Base-by-base conservation (phyloP, 2,888 invertebrate genomes). In the Tetropium fuscum region DNA sequence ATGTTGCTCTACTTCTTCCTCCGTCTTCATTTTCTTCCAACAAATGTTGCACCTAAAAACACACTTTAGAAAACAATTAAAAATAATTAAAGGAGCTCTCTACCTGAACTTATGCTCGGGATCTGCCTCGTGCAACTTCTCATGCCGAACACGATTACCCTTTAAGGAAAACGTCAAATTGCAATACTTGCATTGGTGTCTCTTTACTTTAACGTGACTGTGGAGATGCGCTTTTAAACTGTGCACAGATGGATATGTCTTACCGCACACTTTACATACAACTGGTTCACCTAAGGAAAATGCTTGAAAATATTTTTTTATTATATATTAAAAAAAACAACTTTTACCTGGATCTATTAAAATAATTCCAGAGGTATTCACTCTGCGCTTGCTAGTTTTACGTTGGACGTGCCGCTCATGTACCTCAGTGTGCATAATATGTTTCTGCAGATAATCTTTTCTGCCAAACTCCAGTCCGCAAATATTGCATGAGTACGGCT, bases 21-120 rank as follows among this genome's bases (percentile, higher is more conserved):
- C 38, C 2, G 8, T 22, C 0, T 22, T 16, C 20, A 36, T 11
- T 2, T 10, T 15, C 10, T 25, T 36, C 48, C 48, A 48, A 10
- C 48, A 48, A 2, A 48, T 36, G 2, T 48, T 34, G 22, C 48
- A 48, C 3, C 48, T 48, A 22, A 22, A 48, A 47, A n/a, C n/a
- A n/a, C n/a, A n/a, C n/a, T n/a, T n/a, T n/a, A 4, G 1, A 25
- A 22, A 22, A 11, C 13, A 43, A 25, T 5, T 1, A 44, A 44
- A 11, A 13, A n/a, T n/a, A n/a, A n/a, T n/a, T n/a, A n/a, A n/a
- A n/a, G n/a, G n/a, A n/a, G n/a, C n/a, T n/a, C n/a, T 11, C 4
- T 48, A 48, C 48, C 22, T 36, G 15, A 48, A 22, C 7, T 20
- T 36, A 36, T 4, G 38, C 3, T 2, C n/a, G n/a, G 48, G 48